A percentile compares a stretch with the other conserved stretches of the same genome.
Conservation (phyloP, 2,113 vertebrate species). For the Sceloporus tristichus region DNA sequence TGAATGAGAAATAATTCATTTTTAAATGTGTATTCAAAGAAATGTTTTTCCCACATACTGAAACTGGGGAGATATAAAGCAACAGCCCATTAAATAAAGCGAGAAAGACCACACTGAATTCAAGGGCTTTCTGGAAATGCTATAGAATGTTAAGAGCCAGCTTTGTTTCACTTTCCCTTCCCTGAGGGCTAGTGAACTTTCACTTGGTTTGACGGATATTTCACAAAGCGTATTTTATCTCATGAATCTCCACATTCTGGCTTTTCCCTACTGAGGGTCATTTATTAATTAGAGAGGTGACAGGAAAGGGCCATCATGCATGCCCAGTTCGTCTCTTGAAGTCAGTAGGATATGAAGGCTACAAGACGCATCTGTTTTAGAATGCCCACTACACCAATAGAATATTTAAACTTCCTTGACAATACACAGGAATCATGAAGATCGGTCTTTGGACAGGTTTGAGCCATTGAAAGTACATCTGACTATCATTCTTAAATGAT, state of each 20-base stretch:
- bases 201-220: slow-evolving; percentile 51
- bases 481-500: background rate
- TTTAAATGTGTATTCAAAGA: slow-evolving; percentile 7
- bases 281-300: slow-evolving; percentile 26
- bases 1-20: slow-evolving; percentile 44
- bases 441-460: background rate
- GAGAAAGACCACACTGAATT: slow-evolving; percentile 45
- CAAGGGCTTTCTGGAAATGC: slow-evolving; percentile 27
- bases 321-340: background rate
- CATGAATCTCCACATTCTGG: background rate
- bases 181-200: slow-evolving; percentile 56
- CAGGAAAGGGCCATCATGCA: background rate
- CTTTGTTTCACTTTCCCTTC: slow-evolving; percentile 54
- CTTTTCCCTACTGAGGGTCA: background rate
- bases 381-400: background rate
- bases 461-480: background rate
- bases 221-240: slow-evolving; percentile 53
- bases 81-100: slow-evolving; percentile 40
- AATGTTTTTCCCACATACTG: slow-evolving; percentile 49
- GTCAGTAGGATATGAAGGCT: background rate
- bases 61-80: slow-evolving; percentile 60
- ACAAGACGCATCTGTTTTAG: background rate
- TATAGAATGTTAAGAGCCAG: slow-evolving; percentile 46
- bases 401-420: background rate
- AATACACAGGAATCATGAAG: background rate